Percentiles rank a stretch among this genome's conserved stretches.
These are phyloP conservation scores for Lordiphosa fenestrarum DNA, from an alignment of 2,888 invertebrate genomes.

Conservation along the genomic window DNA sequence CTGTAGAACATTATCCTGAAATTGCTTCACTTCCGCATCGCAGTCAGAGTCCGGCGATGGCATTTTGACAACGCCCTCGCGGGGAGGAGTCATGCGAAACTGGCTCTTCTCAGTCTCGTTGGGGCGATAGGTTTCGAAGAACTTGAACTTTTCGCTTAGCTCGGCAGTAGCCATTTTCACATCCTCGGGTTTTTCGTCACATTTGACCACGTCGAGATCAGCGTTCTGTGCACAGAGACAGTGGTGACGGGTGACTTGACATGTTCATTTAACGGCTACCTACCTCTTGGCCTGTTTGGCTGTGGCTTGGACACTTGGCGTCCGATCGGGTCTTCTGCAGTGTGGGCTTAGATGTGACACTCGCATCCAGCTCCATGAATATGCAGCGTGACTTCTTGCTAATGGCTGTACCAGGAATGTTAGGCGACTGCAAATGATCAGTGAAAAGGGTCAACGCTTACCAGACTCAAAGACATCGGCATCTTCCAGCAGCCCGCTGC, in stretches of 20 bases:
- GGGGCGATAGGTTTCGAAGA: conserved; percentile 93
- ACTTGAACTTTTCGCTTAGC: conserved; percentile 92
- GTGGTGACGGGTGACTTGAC: neutral
- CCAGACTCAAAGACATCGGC: conserved; percentile 81
- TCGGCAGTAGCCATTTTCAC: conserved; percentile 90
- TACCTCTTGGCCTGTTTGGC: conserved; percentile 41
- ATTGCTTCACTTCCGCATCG: conserved; percentile 25
- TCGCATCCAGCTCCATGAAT: conserved; percentile 93
- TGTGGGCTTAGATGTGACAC: conserved; percentile 82
- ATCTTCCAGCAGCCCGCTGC: conserved; percentile 82
- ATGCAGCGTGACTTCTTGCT: conserved; percentile 92
- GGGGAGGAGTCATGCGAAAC: conserved; percentile 94
- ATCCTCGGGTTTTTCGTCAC: conserved; percentile 87
- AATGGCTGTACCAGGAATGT: conserved; percentile 83
- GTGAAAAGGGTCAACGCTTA: conserved; percentile 15
- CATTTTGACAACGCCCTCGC: conserved; percentile 86
- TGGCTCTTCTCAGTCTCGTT: conserved; percentile 83
- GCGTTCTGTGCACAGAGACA: conserved; percentile 18
- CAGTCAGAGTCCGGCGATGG: conserved; percentile 64
- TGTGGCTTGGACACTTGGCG: conserved; percentile 4
- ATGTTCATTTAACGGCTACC: neutral
- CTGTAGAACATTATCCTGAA: conserved; percentile 78
- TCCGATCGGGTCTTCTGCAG: conserved; percentile 10
- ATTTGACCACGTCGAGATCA: conserved; percentile 86
- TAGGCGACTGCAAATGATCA: too few species aligned